These are phyloP conservation scores for Morone chrysops DNA, from an alignment of 2,113 vertebrate genomes.

Conservation along the genomic window DNA sequence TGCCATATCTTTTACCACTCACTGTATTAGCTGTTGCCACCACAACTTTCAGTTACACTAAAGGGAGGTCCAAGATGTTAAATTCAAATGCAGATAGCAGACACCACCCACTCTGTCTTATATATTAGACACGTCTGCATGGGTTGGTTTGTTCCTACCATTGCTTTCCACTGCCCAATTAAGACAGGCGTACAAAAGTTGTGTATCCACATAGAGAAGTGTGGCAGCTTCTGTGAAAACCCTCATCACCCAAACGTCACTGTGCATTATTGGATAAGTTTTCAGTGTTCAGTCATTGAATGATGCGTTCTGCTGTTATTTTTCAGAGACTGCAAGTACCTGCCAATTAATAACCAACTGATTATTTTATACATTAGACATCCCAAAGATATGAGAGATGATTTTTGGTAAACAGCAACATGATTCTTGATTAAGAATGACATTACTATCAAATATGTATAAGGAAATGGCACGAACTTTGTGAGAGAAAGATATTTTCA, in stretches of 20 bases:
- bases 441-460: background rate
- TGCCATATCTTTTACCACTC: background rate
- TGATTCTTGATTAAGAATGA: background rate
- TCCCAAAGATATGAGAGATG: background rate
- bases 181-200: background rate
- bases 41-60: slow-evolving; percentile 43
- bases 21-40: slow-evolving; percentile 39
- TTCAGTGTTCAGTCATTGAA: background rate
- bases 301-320: background rate
- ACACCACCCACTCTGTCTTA: slow-evolving; percentile 53
- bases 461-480: background rate
- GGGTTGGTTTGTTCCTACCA: slow-evolving; percentile 22
- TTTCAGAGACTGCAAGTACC: background rate
- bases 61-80: slow-evolving; percentile 28
- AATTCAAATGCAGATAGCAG: slow-evolving; percentile 25
- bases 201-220: background rate
- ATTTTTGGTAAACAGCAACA: background rate
- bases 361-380: background rate
- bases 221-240: background rate
- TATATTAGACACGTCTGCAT: slow-evolving; percentile 34
- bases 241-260: background rate
- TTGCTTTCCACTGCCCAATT: slow-evolving; percentile 43
- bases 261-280: background rate
- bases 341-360: background rate
- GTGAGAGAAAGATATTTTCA: background rate